A percentile compares a stretch with the other conserved stretches of the same genome.
These are phyloP conservation scores for Neelides folsomi DNA, from an alignment of 2,888 invertebrate genomes.

Conservation along the genomic window DNA sequence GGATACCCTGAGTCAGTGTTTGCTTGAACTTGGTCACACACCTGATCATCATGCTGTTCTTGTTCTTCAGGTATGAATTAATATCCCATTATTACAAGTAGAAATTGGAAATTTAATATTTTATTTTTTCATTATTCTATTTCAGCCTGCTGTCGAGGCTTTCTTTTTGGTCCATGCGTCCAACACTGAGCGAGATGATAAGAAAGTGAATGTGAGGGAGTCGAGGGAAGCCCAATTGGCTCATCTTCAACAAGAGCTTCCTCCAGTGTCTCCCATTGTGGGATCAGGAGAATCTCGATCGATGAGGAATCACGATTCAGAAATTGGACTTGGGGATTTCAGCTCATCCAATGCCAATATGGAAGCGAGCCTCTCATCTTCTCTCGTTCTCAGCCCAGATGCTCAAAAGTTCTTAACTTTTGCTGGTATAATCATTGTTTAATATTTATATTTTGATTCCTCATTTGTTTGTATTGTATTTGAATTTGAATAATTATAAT, in stretches of 20 bases:
- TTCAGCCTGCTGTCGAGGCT: slow-evolving; percentile 68
- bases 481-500: not conserved
- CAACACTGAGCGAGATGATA: slow-evolving; percentile 38
- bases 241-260: slow-evolving; percentile 33
- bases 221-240: slow-evolving; percentile 41
- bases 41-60: slow-evolving; percentile 77
- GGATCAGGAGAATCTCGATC: slow-evolving; percentile 13
- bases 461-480: not conserved
- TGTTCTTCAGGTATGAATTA: slow-evolving; percentile 58
- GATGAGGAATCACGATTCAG: not conserved
- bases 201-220: slow-evolving; percentile 32
- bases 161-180: slow-evolving; percentile 79
- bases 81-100: too few species aligned
- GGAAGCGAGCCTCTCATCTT: slow-evolving; percentile 21
- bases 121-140: slow-evolving; percentile 18
- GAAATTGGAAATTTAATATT: too few species aligned
- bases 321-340: slow-evolving; percentile 6
- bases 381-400: slow-evolving; percentile 44
- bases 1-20: slow-evolving; percentile 63
- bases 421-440: slow-evolving; percentile 47
- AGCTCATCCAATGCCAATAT: slow-evolving; percentile 9
- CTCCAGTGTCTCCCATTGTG: slow-evolving; percentile 28
- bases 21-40: slow-evolving; percentile 63
- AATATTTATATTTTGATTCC: too few species aligned
- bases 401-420: slow-evolving; percentile 66